Base-by-base conservation (phyloP, 2,113 vertebrate genomes). In the Pseudopipra pipra region DNA sequence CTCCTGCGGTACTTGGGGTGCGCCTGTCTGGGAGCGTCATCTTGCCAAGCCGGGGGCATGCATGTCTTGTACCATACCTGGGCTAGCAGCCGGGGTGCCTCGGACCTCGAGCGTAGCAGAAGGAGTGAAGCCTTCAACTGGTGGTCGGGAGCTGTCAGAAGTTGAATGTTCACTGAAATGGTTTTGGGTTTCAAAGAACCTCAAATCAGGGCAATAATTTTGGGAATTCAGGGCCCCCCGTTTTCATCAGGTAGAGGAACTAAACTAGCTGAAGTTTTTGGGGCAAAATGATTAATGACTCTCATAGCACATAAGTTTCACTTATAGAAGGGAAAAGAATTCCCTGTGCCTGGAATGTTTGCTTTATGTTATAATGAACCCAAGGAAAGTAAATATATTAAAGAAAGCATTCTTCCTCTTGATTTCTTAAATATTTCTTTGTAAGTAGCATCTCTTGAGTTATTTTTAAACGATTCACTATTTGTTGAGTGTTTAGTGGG, bases 31-130 rank as follows among this genome's bases (percentile, higher is more conserved):
- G 56, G 1, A 8, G n/a, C 5, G 1, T 6, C 18, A 0, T 10
- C 58, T 21, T 4, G 18, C 44, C 49, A 3, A 1, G 24, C 4
- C 1, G 4, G 7, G 3, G 31, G 4, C 6, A 4, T 0, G 8
- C 13, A 20, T 11, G 2, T 2, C 63, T 12, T 0, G 24, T 5
- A 1, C 33, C 18, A 0, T 1, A 5, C 17, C 55, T 2, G 83
- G 3, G 2, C 9, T 1, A 8, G 65, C 28, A 2, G n/a, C 0
- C 23, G 0, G 7, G 7, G 5, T 8, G 12, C 14, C 49, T 23
- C 2, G 3, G 8, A 4, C 23, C 72, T 12, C 0, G 39, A 19
- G 25, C 31, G 0, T 16, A 4, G 46, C 39, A 0, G 2, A 2
- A 22, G 43, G 11, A 47, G 5, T 0, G 3, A 3, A 5, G 35